phyloP scores from a whole-genome alignment of 2,888 invertebrate species.

The Hemithea aestivaria region DNA sequence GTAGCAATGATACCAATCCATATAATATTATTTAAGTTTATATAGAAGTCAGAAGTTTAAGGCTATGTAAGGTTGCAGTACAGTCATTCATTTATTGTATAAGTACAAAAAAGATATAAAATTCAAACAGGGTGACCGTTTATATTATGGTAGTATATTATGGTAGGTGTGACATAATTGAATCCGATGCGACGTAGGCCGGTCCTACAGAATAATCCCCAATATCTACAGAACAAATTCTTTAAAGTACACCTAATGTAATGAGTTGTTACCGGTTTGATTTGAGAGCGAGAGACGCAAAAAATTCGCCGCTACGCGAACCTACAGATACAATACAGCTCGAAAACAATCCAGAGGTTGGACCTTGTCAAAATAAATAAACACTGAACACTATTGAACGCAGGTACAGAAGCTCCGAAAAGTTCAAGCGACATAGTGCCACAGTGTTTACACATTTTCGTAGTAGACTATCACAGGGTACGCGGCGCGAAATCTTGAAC shows the following conservation, averaged over 20 bases:
- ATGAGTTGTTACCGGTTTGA: constrained; percentile 66
- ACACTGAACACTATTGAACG: neutral
- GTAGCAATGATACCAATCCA: neutral
- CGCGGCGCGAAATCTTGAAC: constrained; percentile 60
- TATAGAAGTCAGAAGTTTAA: too few species aligned
- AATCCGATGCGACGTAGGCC: too few species aligned
- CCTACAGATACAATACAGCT: constrained; percentile 21
- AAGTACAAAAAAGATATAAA: too few species aligned
- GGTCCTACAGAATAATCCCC: too few species aligned
- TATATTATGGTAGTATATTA: too few species aligned
- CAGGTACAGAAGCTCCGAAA: neutral
- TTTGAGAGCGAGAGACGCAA: constrained; percentile 63
- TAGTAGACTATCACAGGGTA: constrained; percentile 14
- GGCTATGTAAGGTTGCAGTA: too few species aligned
- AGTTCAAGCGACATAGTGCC: constrained; percentile 10
- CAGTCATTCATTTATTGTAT: too few species aligned
- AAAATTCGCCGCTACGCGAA: constrained; percentile 69
- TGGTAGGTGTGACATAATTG: too few species aligned
- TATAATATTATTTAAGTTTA: too few species aligned
- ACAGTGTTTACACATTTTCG: constrained; percentile 7
- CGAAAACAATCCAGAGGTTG: constrained; percentile 19
- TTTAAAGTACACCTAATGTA: constrained; percentile 31
- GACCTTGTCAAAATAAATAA: constrained; percentile 9
- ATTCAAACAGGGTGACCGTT: too few species aligned
- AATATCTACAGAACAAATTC: constrained; percentile 26